Base-by-base conservation (phyloP, 1,140 invertebrate genomes). In the Papilio polytes region DNA sequence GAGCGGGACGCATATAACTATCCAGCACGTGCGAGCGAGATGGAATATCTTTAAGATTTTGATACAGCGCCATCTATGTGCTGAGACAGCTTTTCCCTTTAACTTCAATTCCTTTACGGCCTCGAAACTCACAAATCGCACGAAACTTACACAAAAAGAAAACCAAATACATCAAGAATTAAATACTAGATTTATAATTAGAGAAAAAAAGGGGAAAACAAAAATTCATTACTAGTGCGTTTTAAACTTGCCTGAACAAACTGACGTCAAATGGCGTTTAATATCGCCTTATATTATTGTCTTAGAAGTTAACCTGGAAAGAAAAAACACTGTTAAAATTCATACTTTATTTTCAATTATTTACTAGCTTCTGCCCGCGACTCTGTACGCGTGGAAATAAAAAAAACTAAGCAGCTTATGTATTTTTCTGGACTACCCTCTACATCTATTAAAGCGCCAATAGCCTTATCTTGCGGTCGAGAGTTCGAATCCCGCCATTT, bases 111-210 rank as follows among this genome's bases (percentile, higher is more conserved):
- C 53, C 53, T 20, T 9, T 31, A 70, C 63, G 26, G 63, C 63
- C 26, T 70, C 63, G 63, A 36, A 18, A 46, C 41, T 63, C 22
- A 26, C 9, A 26, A 63, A 70, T 26, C 59, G 20, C 20, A 59
- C n/a, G 3, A 22, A 36, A 26, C 59, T 70, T 70, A 70, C 63
- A 70, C 63, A 36, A 70, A 70, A 70, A 12, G 22, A 51, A 76
- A 76, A 73, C 31, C 41, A 20, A 73, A 73, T 73, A 73, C 31
- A 18, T 73, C 18, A 44, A n/a, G 7, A 44, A 73, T 73, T 73
- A 73, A 73, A 73, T 73, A 73, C 72, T 73, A 73, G 18, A 76
- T 76, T 70, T 70, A 70, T 31, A 70, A 31, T 70, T 70, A 70
- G 63, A 12, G 12, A 13, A 15, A 36, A 31, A 70, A 70, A 70